Evolutionary conservation across 2,113 vertebrate species (phyloP), one percentile per base, ranked within the genome.

Genomic region (Hippopotamus amphibius): DNA sequence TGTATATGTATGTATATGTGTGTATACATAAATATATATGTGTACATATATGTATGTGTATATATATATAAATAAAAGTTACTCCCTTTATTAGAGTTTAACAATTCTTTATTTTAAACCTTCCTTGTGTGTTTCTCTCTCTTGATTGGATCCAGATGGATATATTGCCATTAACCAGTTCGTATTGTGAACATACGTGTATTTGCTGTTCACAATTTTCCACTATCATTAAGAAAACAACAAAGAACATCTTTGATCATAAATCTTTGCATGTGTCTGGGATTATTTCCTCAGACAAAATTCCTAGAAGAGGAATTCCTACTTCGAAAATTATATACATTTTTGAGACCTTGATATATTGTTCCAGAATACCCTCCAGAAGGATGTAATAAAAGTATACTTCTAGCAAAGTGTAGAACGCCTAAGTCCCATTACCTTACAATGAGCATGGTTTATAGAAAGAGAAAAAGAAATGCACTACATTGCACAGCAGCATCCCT

Each of bases 271-370:
- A 91, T n/a, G 4, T 57, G 12, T 43, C 59, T 92, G 7, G 69
- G 22, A 57, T 57, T 81, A 85, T 85, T 90, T 80, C 80, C 57
- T 68, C 61, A 89, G 19, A 86, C 50, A 69, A 92, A 94, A 93
- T 76, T 76, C 21, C 79, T 89, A 57, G 48, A 66, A 84, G 55
- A 89, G 30, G 28, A 97, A 55, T 10, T 48, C 2, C 46, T 79
- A 30, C 63, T 83, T 83, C 48, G 86, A 95, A 95, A 92, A 50
- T 84, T 50, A 94, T 53, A 46, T 19, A 72, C 41, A 74, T 87
- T 95, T 90, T 94, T 91, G 63, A 69, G 16, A 61, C 17, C 68
- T 68, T 80, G 71, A 74, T 13, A n/a, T 69, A 81, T 16, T 94
- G 90, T 96, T 13, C 17, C 53, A 93, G 88, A 88, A 85, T 74